A percentile compares a stretch with the other conserved stretches of the same genome.
These are phyloP conservation scores for Nyctalus aviator DNA, from an alignment of 2,797 vertebrate species.

Conservation along the genomic window DNA sequence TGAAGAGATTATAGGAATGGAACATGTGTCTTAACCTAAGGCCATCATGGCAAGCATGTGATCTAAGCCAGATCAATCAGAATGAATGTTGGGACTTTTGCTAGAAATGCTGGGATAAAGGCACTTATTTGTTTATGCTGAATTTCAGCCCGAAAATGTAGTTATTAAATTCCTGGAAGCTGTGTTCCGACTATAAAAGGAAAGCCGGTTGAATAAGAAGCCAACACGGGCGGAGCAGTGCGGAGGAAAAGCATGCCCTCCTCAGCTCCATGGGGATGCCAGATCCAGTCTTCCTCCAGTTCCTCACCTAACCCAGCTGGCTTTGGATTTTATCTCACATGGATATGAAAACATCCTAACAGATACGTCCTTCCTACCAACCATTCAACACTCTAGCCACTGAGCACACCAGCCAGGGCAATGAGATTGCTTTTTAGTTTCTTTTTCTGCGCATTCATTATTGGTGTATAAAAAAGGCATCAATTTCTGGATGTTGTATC, in stretches of 20 bases:
- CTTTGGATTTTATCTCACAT: conserved; percentile 1
- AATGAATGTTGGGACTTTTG: background rate
- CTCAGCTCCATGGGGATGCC: background rate
- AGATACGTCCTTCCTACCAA: background rate
- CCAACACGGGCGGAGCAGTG: background rate
- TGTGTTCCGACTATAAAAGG: background rate
- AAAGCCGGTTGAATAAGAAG: background rate
- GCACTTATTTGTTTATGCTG: background rate
- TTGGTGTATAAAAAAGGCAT: background rate
- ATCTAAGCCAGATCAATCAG: background rate
- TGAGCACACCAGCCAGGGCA: too few species aligned
- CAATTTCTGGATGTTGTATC: background rate
- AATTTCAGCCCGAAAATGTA: conserved; percentile 1
- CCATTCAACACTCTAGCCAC: background rate
- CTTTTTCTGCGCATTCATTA: background rate
- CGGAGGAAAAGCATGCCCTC: background rate
- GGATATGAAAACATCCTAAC: background rate
- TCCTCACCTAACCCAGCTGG: background rate
- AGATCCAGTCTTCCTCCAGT: background rate
- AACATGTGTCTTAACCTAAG: background rate
- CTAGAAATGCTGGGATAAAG: conserved; percentile 13
- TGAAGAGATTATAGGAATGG: background rate
- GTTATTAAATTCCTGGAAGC: background rate
- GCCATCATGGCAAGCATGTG: background rate
- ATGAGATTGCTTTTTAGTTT: background rate